Conservation (phyloP, 2,888 invertebrate species). For the Cristatella mucedo region DNA sequence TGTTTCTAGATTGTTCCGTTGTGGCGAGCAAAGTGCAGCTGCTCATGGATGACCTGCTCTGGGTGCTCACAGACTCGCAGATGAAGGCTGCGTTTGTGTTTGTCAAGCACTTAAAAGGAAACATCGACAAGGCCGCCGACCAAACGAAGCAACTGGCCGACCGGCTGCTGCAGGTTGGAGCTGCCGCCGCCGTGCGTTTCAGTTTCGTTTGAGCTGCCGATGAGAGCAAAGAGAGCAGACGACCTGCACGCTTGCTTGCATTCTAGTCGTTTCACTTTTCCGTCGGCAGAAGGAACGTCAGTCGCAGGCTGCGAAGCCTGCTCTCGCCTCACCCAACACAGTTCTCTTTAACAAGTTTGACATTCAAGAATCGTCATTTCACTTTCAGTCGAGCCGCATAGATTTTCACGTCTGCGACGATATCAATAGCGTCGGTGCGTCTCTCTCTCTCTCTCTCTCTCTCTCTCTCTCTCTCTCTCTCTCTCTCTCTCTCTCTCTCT, state of each 20-base stretch:
- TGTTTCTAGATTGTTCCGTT: conserved; percentile 66
- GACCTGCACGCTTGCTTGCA: neutral
- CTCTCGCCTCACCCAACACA: conserved; percentile 15
- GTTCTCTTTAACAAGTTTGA: conserved; percentile 70
- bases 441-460: no score
- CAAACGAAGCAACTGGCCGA: conserved; percentile 32
- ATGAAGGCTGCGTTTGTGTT: conserved; percentile 64
- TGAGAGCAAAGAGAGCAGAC: neutral
- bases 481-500: neutral
- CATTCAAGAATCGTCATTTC: conserved; percentile 93
- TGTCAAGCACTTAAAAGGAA: conserved; percentile 29
- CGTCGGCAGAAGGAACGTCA: conserved; percentile 3
- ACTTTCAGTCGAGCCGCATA: conserved; percentile 66
- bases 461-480: neutral
- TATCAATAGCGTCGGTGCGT: no score
- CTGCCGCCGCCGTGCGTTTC: neutral
- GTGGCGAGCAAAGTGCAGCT: conserved; percentile 76
- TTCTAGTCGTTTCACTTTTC: neutral
- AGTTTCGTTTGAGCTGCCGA: neutral
- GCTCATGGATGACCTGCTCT: conserved; percentile 82
- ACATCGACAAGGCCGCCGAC: conserved; percentile 29
- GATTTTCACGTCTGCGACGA: conserved; percentile 94
- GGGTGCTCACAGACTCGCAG: conserved; percentile 92
- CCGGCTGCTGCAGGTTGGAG: conserved; percentile 28
- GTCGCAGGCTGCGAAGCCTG: neutral